Evolutionary conservation across 2,888 invertebrate species (phyloP).

Genomic region (Nomada ruficornis): DNA sequence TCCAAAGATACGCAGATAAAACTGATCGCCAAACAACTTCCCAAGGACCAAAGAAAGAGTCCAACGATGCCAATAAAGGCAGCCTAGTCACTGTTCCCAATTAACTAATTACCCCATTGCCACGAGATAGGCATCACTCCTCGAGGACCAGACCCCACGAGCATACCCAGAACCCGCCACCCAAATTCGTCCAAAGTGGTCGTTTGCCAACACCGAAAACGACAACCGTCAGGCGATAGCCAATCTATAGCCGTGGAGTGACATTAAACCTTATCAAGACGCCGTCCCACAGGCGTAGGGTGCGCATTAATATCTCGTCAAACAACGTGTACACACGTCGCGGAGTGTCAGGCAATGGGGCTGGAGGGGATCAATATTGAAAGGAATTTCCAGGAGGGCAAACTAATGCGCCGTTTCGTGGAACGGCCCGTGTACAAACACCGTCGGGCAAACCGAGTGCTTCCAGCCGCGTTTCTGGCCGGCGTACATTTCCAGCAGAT

Average conservation of each 20-base stretch:
- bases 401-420: conserved; percentile 45
- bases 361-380: conserved; percentile 49
- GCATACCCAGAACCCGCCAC: neutral
- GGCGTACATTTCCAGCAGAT: conserved; percentile 46
- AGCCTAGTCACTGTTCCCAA: too few species aligned
- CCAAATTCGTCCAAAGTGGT: neutral
- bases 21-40: too few species aligned
- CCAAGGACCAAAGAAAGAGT: too few species aligned
- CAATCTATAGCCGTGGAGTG: neutral
- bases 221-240: neutral
- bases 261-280: conserved; percentile 50
- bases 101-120: too few species aligned
- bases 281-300: conserved; percentile 13
- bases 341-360: conserved; percentile 6
- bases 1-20: too few species aligned
- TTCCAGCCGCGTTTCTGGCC: conserved; percentile 14
- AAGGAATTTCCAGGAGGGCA: conserved; percentile 46
- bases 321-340: conserved; percentile 39
- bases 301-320: conserved; percentile 51
- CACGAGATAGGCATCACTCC: neutral
- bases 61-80: too few species aligned
- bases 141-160: too few species aligned
- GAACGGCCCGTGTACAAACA: conserved; percentile 41
- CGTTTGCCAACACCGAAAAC: neutral
- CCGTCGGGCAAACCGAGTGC: conserved; percentile 29